These are phyloP conservation scores for Zosterops lateralis DNA, from an alignment of 2,113 vertebrate genomes.

Conservation along the genomic window DNA sequence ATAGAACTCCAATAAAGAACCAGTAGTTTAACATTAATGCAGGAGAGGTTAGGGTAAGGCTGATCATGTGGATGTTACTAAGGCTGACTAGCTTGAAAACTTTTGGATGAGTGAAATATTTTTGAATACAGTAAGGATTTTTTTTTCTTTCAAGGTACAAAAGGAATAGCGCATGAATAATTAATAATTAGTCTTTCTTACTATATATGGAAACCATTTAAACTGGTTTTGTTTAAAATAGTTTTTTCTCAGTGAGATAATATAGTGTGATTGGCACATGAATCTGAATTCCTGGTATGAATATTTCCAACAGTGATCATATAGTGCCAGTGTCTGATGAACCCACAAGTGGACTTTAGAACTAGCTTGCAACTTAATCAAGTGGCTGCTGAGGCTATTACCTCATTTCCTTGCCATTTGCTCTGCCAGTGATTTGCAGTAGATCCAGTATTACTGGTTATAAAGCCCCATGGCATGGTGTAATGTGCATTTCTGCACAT, in stretches of 20 bases:
- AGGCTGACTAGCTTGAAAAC: not conserved
- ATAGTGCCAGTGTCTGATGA: not conserved
- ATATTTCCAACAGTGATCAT: not conserved
- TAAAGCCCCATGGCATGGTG: not conserved
- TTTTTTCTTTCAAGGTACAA: not conserved
- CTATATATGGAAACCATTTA: not conserved
- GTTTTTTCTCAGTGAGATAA: not conserved
- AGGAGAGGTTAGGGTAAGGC: not conserved
- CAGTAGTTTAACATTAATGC: not conserved
- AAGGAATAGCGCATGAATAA: not conserved
- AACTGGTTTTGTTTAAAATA: not conserved
- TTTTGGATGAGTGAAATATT: not conserved
- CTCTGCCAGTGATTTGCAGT: not conserved
- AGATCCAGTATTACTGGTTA: not conserved
- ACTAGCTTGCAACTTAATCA: not conserved
- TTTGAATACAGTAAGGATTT: not conserved
- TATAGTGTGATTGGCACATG: not conserved
- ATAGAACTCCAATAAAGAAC: not conserved
- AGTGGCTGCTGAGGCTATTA: not conserved
- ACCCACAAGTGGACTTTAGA: not conserved
- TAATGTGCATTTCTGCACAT: not conserved
- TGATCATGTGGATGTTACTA: not conserved
- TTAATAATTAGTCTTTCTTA: not conserved
- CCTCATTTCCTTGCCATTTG: not conserved
- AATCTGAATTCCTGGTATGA: not conserved